These are phyloP conservation scores for Planiliza haematocheilus DNA, from an alignment of 2,113 vertebrate genomes.

Conservation along the genomic window DNA sequence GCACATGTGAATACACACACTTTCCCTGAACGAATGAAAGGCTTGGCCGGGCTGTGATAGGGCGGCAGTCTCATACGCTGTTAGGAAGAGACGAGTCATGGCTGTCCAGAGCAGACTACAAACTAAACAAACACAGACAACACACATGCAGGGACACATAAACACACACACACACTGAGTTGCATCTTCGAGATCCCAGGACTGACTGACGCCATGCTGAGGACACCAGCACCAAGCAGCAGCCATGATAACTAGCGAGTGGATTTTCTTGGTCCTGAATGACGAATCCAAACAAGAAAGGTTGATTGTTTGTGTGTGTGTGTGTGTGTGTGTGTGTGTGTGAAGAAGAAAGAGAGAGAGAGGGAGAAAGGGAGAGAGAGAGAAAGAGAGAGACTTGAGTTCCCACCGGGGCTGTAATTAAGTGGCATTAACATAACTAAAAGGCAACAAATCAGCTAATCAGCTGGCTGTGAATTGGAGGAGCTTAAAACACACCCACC, in stretches of 20 bases:
- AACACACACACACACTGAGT: conserved; percentile 8
- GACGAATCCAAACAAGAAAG: too few relatives aligned
- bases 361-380: neutral
- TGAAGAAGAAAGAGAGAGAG: neutral
- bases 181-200: conserved; percentile 36
- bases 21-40: conserved; percentile 49
- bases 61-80: conserved; percentile 38
- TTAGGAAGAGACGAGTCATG: conserved; percentile 53
- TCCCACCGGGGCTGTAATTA: conserved; percentile 71
- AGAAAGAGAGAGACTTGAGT: conserved; percentile 3
- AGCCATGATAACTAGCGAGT: conserved; percentile 17
- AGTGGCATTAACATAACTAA: conserved; percentile 78
- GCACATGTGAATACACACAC: conserved; percentile 43
- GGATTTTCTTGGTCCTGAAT: too few relatives aligned
- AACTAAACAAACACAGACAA: conserved; percentile 57
- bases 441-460: conserved; percentile 80
- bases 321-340: conserved; percentile 27
- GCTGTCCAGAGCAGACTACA: conserved; percentile 40
- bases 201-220: conserved; percentile 41
- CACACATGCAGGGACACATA: conserved; percentile 6
- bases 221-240: conserved; percentile 8
- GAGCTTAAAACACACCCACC: conserved; percentile 33
- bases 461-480: conserved; percentile 49
- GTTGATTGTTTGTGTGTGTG: conserved; percentile 21
- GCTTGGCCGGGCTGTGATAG: conserved; percentile 28